Conservation (phyloP, 2,113 vertebrate genomes). For the Notarius lentiginosus region DNA sequence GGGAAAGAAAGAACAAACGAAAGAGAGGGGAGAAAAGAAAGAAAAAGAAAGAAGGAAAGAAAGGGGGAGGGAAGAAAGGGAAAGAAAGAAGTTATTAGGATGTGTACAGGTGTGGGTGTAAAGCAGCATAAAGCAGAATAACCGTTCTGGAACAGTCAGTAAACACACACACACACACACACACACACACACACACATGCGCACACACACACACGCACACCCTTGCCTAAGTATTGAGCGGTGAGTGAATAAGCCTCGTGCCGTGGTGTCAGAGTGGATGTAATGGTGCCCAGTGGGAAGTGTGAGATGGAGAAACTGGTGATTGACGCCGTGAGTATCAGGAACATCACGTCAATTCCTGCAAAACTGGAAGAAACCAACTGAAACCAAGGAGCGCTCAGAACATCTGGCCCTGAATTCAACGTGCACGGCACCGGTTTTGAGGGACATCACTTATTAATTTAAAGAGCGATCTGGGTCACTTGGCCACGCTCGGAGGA, state of each 20-base stretch:
- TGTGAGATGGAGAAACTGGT: neutral
- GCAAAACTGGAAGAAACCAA: neutral
- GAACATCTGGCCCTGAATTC: neutral
- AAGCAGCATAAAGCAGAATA: neutral
- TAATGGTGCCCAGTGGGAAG: neutral
- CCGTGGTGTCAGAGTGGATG: neutral
- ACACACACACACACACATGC: neutral
- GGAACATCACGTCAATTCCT: neutral
- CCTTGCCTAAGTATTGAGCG: neutral
- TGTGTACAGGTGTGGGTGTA: neutral
- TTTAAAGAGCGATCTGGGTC: neutral
- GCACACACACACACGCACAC: too few relatives aligned
- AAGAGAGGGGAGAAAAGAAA: neutral
- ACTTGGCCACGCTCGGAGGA: neutral
- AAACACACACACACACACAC: neutral
- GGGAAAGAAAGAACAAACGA: neutral
- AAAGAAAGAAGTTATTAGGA: neutral
- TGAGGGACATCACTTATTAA: neutral
- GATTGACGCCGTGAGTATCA: neutral
- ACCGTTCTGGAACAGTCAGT: neutral
- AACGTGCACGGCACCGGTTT: neutral
- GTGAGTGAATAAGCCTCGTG: neutral
- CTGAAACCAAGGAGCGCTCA: neutral
- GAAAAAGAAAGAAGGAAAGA: neutral
- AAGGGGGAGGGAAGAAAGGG: neutral